Percentiles rank a stretch among this genome's conserved stretches.
Conservation (phyloP, 2,888 invertebrate species). For the Brenthis ino region DNA sequence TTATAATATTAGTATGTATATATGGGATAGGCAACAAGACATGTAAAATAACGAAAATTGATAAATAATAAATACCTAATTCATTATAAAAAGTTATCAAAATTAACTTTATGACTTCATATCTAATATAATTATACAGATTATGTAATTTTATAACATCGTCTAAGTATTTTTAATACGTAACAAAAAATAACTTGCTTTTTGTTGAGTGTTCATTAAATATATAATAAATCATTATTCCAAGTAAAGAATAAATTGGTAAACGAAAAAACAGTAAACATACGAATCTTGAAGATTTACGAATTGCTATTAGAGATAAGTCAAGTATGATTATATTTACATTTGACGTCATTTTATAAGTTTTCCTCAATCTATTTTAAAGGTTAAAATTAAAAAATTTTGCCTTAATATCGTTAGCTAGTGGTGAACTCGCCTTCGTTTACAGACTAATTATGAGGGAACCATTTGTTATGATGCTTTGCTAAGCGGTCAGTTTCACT, state of each 20-base stretch:
- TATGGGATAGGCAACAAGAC: background rate
- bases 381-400: constrained; percentile 6
- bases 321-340: constrained; percentile 7
- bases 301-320: constrained; percentile 5
- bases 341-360: constrained; percentile 12
- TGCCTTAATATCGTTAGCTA: background rate
- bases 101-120: constrained; percentile 1
- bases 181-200: constrained; percentile 22
- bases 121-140: too few species aligned
- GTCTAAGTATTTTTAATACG: background rate
- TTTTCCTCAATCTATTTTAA: constrained; percentile 17
- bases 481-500: too few species aligned
- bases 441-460: too few species aligned
- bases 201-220: constrained; percentile 33
- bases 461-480: too few species aligned
- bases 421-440: too few species aligned
- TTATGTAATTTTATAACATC: constrained; percentile 7
- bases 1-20: too few species aligned
- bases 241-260: constrained; percentile 34
- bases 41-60: background rate
- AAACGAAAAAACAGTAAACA: constrained; percentile 25
- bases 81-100: background rate
- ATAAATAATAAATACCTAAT: background rate
- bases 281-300: constrained; percentile 3
- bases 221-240: constrained; percentile 36